phyloP scores from a whole-genome alignment of 2,888 invertebrate species.

The Pseudococcus viburni region DNA sequence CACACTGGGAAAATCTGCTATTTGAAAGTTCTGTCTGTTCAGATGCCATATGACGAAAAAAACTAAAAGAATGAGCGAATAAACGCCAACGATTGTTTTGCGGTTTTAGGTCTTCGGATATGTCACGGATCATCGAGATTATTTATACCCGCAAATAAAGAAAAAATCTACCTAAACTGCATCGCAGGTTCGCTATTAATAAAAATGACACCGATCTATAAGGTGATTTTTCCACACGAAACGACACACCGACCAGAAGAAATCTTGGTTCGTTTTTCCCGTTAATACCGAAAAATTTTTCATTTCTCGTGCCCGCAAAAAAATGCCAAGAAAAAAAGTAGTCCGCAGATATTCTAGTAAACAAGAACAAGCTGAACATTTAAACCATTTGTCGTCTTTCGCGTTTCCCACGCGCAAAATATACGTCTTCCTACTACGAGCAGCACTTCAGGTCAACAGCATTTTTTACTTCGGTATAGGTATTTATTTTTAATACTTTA shows the following conservation, averaged over 20 bases:
- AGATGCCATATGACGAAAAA: not conserved
- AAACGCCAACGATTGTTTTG: slow-evolving; percentile 32
- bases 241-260: not conserved
- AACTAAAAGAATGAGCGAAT: not conserved
- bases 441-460: slow-evolving; percentile 17
- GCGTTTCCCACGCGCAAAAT: slow-evolving; percentile 26
- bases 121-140: slow-evolving; percentile 52
- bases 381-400: not conserved
- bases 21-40: not conserved
- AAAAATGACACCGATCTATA: not conserved
- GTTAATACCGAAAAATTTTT: not conserved
- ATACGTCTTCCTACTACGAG: not conserved
- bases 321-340: slow-evolving; percentile 14
- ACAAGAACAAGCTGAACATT: not conserved
- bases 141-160: not conserved
- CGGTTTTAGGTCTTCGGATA: not conserved
- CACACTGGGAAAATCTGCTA: not conserved
- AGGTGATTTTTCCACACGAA: not conserved
- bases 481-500: slow-evolving; percentile 28
- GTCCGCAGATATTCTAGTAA: slow-evolving; percentile 8
- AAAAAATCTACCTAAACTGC: not conserved
- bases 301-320: not conserved
- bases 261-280: not conserved
- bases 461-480: slow-evolving; percentile 29
- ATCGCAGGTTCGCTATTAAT: not conserved